These are phyloP conservation scores for Pogona vitticeps DNA, from an alignment of 2,113 vertebrate species.

Conservation along the genomic window DNA sequence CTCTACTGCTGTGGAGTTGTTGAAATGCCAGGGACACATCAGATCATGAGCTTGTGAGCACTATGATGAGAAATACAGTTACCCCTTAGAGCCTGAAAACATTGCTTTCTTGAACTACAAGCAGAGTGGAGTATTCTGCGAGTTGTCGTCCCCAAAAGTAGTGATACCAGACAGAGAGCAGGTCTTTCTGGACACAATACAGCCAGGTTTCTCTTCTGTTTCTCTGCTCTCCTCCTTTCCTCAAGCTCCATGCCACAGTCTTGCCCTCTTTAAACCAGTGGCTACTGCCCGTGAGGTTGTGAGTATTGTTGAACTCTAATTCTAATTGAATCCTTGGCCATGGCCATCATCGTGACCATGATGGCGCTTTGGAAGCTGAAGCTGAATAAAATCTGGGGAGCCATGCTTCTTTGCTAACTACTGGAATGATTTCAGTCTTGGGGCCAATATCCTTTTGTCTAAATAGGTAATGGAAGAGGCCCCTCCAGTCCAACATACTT, in stretches of 20 bases:
- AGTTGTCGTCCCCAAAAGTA: background rate
- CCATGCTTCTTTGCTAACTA: no score
- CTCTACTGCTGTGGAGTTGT: background rate
- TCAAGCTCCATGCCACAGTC: background rate
- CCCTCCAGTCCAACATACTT: no score
- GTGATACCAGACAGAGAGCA: background rate
- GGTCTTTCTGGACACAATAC: background rate
- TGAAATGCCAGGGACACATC: conserved; percentile 11
- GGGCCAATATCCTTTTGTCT: no score
- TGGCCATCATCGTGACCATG: background rate
- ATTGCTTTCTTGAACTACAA: no score
- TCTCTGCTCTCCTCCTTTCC: background rate
- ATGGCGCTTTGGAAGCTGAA: background rate
- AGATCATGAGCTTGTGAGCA: conserved; percentile 22
- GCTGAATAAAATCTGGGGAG: background rate
- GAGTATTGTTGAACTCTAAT: background rate
- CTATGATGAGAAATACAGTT: background rate
- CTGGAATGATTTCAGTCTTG: no score
- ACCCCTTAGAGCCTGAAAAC: background rate
- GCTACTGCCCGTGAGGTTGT: background rate
- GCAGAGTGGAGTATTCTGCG: no score
- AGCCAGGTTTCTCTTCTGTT: background rate
- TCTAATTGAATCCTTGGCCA: background rate
- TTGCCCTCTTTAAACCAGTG: background rate
- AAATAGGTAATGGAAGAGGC: no score